Percentiles rank a stretch among this genome's conserved stretches.
These are phyloP conservation scores for Salmo trutta DNA, from an alignment of 2,797 vertebrate genomes.

Conservation along the genomic window DNA sequence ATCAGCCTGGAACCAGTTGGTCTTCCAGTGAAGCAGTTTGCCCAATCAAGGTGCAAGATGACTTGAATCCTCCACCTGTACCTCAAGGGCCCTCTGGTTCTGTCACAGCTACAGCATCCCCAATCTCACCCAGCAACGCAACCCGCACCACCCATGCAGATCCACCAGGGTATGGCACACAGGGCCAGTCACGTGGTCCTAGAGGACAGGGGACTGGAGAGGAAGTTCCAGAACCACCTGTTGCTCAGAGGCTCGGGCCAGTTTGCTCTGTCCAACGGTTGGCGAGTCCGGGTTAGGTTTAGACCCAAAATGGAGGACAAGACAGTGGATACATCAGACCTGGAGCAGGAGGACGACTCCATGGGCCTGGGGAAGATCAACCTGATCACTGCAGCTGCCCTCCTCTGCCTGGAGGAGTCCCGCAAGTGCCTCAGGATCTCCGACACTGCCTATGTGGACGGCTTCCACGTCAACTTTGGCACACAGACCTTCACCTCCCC, in stretches of 20 bases:
- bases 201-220: conserved; percentile 75
- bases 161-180: conserved; percentile 74
- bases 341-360: conserved; percentile 89
- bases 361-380: conserved; percentile 95
- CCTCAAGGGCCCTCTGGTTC: conserved; percentile 63
- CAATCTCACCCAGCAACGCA: conserved; percentile 24
- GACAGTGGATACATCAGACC: conserved; percentile 90
- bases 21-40: conserved; percentile 49
- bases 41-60: conserved; percentile 63
- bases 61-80: conserved; percentile 54
- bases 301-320: conserved; percentile 87
- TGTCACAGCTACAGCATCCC: conserved; percentile 42
- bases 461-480: conserved; percentile 87
- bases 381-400: conserved; percentile 90
- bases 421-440: conserved; percentile 91
- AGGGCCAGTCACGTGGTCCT: conserved; percentile 67
- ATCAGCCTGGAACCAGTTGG: conserved; percentile 64
- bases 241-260: conserved; percentile 76
- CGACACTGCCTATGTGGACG: conserved; percentile 86
- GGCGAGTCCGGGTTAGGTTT: conserved; percentile 64
- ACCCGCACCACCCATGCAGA: conserved; percentile 46
- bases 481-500: conserved; percentile 97
- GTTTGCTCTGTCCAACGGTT: conserved; percentile 71
- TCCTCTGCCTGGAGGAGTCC: conserved; percentile 95
- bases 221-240: conserved; percentile 75